Percentiles rank a stretch among this genome's conserved stretches.
Evolutionary conservation across 2,113 vertebrate species (phyloP).

Genomic region (Corythaixoides concolor): DNA sequence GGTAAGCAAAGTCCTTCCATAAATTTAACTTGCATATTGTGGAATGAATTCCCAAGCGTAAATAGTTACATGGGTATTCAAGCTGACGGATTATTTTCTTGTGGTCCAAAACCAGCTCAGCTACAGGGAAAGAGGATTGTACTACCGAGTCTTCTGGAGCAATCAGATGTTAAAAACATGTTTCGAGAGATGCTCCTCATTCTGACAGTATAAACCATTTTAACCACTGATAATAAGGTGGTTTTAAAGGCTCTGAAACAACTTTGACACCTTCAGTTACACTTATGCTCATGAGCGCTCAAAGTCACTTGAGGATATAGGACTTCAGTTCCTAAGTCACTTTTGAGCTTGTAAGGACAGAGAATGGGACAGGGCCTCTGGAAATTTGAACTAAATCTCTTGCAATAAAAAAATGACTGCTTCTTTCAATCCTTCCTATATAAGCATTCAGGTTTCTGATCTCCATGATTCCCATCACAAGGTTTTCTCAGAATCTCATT

Average conservation of each 20-base stretch:
- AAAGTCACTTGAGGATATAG: neutral
- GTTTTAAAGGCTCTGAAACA: neutral
- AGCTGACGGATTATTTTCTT: neutral
- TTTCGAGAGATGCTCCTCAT: neutral
- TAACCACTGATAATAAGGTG: neutral
- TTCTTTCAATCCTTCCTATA: neutral
- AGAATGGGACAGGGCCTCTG: neutral
- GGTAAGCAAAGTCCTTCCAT: neutral
- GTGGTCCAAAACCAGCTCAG: neutral
- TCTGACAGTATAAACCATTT: neutral
- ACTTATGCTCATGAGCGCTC: neutral
- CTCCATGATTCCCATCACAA: neutral
- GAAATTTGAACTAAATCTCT: neutral
- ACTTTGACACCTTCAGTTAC: neutral
- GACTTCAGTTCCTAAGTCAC: neutral
- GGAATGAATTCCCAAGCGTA: neutral
- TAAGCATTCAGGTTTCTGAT: neutral
- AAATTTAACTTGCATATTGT: neutral
- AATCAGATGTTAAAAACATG: neutral
- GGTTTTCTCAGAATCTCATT: neutral
- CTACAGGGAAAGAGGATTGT: neutral
- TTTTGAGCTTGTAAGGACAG: neutral
- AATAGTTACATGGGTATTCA: conserved; percentile 1
- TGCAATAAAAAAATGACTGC: neutral
- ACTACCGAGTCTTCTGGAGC: neutral